Conservation (phyloP, 2,113 vertebrate species). For the Tragelaphus buxtoni region DNA sequence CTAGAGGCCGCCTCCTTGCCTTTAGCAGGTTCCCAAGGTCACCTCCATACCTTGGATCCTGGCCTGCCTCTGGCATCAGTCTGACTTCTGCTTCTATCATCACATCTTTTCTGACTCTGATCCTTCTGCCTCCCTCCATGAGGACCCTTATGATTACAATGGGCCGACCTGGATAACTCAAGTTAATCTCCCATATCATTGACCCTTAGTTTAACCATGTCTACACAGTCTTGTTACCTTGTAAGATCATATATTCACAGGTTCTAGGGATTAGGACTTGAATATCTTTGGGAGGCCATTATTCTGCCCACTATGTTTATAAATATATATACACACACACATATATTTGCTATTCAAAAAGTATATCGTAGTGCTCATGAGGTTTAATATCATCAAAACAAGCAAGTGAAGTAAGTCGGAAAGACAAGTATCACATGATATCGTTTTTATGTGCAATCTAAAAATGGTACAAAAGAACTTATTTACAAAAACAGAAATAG, state of each 20-base stretch:
- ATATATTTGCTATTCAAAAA: not conserved
- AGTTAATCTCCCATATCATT: not conserved
- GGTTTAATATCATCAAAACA: not conserved
- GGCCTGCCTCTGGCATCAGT: not conserved
- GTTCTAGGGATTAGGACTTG: not conserved
- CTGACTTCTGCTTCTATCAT: not conserved
- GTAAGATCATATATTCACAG: not conserved
- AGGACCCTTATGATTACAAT: not conserved
- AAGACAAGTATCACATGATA: not conserved
- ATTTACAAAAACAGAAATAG: not conserved
- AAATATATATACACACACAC: not conserved
- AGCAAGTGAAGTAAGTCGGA: not conserved
- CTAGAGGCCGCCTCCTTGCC: not conserved
- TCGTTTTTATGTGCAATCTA: not conserved
- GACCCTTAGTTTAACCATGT: not conserved
- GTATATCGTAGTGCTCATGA: not conserved
- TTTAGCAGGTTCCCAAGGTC: not conserved
- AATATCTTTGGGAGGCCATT: not conserved
- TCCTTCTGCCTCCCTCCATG: not conserved
- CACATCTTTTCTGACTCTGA: not conserved
- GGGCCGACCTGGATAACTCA: not conserved
- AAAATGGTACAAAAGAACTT: not conserved
- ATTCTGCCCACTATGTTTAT: not conserved
- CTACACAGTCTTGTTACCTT: not conserved
- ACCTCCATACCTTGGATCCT: not conserved